Base-by-base conservation (phyloP, 2,797 vertebrate genomes). In the Trematomus bernacchii region DNA sequence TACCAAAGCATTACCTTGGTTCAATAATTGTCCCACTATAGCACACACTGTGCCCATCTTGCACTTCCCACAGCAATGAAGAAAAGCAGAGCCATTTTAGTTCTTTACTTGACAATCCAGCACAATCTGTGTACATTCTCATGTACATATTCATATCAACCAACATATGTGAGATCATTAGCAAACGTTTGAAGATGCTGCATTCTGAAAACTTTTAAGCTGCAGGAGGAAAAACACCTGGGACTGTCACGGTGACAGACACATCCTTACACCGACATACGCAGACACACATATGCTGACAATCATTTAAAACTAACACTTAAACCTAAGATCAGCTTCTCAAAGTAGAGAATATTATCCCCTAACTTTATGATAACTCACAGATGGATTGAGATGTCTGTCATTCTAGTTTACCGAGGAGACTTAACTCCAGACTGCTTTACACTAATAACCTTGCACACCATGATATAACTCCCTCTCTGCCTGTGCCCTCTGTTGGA, bases 401-500 rank as follows among this genome's bases (percentile, higher is more conserved):
- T 66, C 23, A 27, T 66, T 65, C 43, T 47, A 55, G 16, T 60
- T 61, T 12, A 47, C 10, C 51, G 6, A 21, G 19, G 14, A 50
- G 37, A 30, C 2, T 33, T 14, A 43, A 18, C 66, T 53, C 23
- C n/a, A 66, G 43, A 52, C 21, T 44, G 61, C 42, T 68, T 44
- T 19, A 59, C 55, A 23, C 57, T 51, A 52, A 71, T 21, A 30
- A 18, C 33, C 23, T 50, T 21, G 15, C 14, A 60, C 44, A 47
- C 43, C 46, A 54, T 44, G 12, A 40, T n/a, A 30, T 13, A 16
- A 16, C 43, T 70, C 37, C 16, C 30, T 8, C 53, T n/a, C 6
- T 54, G 21, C 48, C 75, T 47, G 14, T 42, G 71, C 8, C 67
- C 61, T 85, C 69, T 62, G 12, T 79, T 62, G 57, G 47, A 83